Evolutionary conservation across 2,888 invertebrate species (phyloP), one percentile per base, ranked within the genome.

Genomic region (Dione vanillae): DNA sequence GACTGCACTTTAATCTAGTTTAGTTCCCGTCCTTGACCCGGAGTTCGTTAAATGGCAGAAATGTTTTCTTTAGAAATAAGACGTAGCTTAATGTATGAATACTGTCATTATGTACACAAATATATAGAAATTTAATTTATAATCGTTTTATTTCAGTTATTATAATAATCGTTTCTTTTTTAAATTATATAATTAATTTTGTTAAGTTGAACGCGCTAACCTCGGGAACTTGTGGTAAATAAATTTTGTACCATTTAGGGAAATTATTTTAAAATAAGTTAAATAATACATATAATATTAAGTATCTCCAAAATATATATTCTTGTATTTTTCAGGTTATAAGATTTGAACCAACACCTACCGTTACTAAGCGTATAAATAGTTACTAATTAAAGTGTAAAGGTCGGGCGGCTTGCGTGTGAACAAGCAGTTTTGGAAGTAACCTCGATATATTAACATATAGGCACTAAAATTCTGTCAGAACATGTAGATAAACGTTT

Each of bases 361-460:
- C n/a, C 37, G 7, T 27, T 9, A n/a, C 3, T 61, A 14, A 45
- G 27, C 43, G 1, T n/a, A 27, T n/a, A 59, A 45, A 59, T 59
- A 59, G 10, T 8, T 2, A 20, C 8, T 43, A 43, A 61, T 61
- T 45, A 45, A n/a, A 16, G 45, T 45, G 45, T 27, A 10, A 8
- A 61, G 27, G 61, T 45, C 45, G 27, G n/a, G 45, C 10, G 27
- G n/a, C 10, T 61, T 2, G 61, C 61, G 61, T 61, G 61, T 16
- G 20, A 27, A 0, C 12, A 45, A 45, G 27, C 45, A n/a, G 27
- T 61, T 45, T 61, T 61, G n/a, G 61, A 14, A 16, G n/a, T 16
- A 61, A 45, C 61, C 61, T 61, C 27, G 43, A 45, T 14, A 45
- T 45, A 61, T 27, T 61, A 61, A 20, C 61, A 61, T 61, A 27